Base-by-base conservation (phyloP, 2,797 vertebrate species). In the Odontamblyopus lacepedii region DNA sequence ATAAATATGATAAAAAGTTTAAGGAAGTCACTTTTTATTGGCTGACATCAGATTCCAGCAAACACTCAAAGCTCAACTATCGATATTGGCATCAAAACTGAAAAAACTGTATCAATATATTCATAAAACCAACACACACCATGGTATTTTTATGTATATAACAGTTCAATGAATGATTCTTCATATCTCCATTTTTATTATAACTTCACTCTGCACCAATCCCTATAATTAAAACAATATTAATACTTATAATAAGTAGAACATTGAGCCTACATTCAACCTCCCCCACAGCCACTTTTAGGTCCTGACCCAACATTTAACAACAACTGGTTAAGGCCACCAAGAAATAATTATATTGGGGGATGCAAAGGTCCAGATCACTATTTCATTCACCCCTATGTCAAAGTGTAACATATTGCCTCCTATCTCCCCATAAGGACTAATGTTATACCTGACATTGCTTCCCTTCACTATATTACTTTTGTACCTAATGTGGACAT, bases 381-480 rank as follows among this genome's bases (percentile, higher is more conserved):
- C 38, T 60, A 16, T 26, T 41, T 41, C 51, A 23, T 69, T 69
- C 32, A 56, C 53, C 19, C 67, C 55, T 41, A 59, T 44, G 53
- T 60, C 56, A 60, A 59, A 56, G 13, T 59, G n/a, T 57, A 69
- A 55, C 50, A 19, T 53, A 67, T 50, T 6, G 23, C 41, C 64
- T 66, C 64, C 26, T 19, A 27, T 53, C 27, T 53, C 44, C 27
- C 63, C 7, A 29, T 66, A 50, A 66, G 63, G 26, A 30, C 26
- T 55, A 67, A 67, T 67, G 65, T 67, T 67, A 53, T 67, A 27
- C 65, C 48, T 53, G 65, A 67, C 65, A 67, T 67, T 67, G 50
- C 65, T n/a, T 67, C 65, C 29, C 48, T 30, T 67, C 48, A 30
- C 48, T 67, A 30, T 53, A 67, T 67, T 67, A 67, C 65, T 55